Evolutionary conservation across 2,888 invertebrate genomes (phyloP).

Genomic region (Drosophila helvetica): DNA sequence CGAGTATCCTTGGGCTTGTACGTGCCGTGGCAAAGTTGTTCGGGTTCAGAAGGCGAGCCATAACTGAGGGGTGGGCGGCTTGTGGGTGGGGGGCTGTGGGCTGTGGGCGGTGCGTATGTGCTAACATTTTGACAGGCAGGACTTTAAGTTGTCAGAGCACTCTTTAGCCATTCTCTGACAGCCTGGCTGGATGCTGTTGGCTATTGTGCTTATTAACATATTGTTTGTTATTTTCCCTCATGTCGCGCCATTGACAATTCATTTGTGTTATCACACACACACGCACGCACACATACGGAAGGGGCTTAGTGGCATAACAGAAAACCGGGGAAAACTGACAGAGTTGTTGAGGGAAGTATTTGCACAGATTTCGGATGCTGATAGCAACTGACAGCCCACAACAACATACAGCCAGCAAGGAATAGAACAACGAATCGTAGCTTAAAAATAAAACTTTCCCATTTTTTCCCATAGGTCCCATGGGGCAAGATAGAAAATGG

Average conservation of each 20-base stretch:
- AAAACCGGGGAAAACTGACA: constrained; percentile 34
- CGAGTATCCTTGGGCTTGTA: constrained; percentile 46
- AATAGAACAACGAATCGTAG: constrained; percentile 1
- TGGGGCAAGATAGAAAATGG: neutral
- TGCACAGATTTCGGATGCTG: constrained; percentile 38
- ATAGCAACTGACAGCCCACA: constrained; percentile 36
- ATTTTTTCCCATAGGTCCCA: neutral
- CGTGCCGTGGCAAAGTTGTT: constrained; percentile 68
- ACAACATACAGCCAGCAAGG: neutral
- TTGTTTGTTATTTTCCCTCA: constrained; percentile 48
- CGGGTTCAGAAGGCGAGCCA: constrained; percentile 51
- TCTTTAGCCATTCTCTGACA: constrained; percentile 57
- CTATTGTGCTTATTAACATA: constrained; percentile 31
- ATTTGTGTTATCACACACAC: constrained; percentile 60
- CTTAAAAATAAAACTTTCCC: neutral
- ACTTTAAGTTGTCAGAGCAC: constrained; percentile 76
- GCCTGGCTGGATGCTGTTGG: constrained; percentile 8
- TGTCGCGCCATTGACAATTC: constrained; percentile 72
- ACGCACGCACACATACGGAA: constrained; percentile 28
- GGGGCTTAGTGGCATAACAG: constrained; percentile 51
- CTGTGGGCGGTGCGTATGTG: constrained; percentile 35
- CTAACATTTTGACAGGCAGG: constrained; percentile 71
- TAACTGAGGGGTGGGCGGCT: neutral
- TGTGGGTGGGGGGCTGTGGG: neutral
- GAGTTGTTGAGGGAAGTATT: constrained; percentile 37